Conservation (phyloP, 1,140 invertebrate species). For the Neodiprion lecontei region DNA sequence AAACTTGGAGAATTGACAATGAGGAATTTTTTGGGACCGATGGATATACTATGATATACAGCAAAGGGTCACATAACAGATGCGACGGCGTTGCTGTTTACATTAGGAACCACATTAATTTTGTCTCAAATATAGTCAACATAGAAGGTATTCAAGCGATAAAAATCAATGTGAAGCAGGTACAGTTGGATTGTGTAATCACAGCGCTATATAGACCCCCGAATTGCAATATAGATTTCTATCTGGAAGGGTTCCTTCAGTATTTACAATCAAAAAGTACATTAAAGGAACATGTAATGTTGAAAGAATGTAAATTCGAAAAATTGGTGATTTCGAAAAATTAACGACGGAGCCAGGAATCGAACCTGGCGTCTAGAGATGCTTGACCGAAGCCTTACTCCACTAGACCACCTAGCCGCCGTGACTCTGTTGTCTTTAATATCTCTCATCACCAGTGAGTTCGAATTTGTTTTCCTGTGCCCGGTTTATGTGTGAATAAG, state of each 20-base stretch:
- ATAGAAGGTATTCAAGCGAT: background rate
- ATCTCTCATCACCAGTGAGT: too few relatives aligned
- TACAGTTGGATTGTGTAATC: background rate
- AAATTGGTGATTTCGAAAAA: too few relatives aligned
- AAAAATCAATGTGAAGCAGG: background rate
- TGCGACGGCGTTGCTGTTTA: background rate
- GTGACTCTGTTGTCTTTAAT: too few relatives aligned
- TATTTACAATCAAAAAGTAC: background rate
- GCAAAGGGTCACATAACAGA: background rate
- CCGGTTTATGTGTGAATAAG: too few relatives aligned
- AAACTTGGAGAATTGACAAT: background rate
- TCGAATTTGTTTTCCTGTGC: too few relatives aligned
- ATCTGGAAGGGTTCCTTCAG: background rate
- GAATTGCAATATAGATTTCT: background rate
- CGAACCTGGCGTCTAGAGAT: too few relatives aligned
- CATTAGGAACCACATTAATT: background rate
- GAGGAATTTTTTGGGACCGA: background rate
- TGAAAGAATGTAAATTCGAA: too few relatives aligned
- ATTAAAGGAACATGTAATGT: too few relatives aligned
- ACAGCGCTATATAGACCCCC: background rate
- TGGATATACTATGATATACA: background rate
- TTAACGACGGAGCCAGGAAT: too few relatives aligned
- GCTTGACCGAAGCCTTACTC: too few relatives aligned
- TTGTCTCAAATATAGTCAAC: background rate
- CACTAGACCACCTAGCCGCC: too few relatives aligned